phyloP scores from a whole-genome alignment of 2,113 vertebrate species.

The Condylura cristata region DNA sequence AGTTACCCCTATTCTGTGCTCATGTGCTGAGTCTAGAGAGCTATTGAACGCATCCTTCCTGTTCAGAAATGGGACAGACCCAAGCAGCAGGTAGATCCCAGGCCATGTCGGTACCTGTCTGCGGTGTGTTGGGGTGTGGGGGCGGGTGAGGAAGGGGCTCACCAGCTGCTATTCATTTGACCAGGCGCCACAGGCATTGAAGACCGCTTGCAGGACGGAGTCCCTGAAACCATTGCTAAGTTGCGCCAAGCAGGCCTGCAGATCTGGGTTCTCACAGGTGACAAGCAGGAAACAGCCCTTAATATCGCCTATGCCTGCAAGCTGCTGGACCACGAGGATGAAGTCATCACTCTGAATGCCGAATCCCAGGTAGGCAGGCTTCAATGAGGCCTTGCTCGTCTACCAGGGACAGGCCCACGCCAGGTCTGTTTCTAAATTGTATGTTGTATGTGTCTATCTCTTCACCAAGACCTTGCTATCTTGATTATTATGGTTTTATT shows the following conservation, averaged over 20 bases:
- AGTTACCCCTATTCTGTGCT: not conserved
- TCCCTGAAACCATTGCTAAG: constrained; percentile 94
- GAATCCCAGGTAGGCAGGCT: constrained; percentile 90
- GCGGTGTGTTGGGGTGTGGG: not conserved
- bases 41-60: not conserved
- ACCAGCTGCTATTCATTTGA: not conserved
- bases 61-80: not conserved
- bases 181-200: constrained; percentile 97
- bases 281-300: constrained; percentile 98
- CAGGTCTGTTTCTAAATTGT: not conserved
- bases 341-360: constrained; percentile 95
- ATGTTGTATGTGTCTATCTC: not conserved
- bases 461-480: not conserved
- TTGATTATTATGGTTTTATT: not conserved
- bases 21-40: not conserved
- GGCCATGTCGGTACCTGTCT: rapidly evolving
- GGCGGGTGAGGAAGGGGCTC: not conserved
- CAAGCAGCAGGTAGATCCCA: not conserved
- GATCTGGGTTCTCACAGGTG: constrained; percentile 98
- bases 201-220: constrained; percentile 96
- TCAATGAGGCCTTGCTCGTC: not conserved
- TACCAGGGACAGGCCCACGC: not conserved
- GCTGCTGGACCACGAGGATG: constrained; percentile 94
- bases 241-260: constrained; percentile 95
- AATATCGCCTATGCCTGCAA: constrained; percentile 98